Evolutionary conservation across 2,888 invertebrate genomes (phyloP).

Genomic region (Eristalis intricaria): DNA sequence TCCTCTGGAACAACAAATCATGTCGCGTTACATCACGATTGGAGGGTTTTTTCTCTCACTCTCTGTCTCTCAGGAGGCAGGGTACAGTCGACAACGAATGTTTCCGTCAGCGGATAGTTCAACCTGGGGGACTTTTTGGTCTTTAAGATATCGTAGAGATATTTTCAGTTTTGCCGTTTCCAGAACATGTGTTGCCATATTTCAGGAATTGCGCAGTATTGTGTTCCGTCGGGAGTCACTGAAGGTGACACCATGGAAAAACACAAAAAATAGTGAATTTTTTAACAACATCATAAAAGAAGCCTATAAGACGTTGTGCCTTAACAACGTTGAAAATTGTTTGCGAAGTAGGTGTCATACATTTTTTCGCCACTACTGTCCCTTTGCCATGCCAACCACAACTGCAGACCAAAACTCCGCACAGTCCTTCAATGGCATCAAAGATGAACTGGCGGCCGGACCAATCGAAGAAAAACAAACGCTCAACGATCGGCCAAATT

Average conservation of each 20-base stretch:
- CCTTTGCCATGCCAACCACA: too few species aligned
- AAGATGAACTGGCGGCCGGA: neutral
- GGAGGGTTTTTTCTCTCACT: neutral
- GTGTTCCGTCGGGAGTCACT: too few species aligned
- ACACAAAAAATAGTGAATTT: too few species aligned
- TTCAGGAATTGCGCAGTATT: too few species aligned
- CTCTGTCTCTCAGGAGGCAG: neutral
- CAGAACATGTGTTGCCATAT: too few species aligned
- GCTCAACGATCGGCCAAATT: constrained; percentile 76
- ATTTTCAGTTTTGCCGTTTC: too few species aligned
- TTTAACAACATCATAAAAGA: too few species aligned
- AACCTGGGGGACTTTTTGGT: too few species aligned
- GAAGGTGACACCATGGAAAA: too few species aligned
- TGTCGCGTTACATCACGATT: constrained; percentile 78
- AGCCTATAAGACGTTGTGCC: too few species aligned
- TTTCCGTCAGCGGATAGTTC: neutral
- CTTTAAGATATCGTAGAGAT: too few species aligned
- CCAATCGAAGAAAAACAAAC: constrained; percentile 50
- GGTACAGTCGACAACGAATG: constrained; percentile 10
- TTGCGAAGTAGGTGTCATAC: neutral
- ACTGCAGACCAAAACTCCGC: neutral
- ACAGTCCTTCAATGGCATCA: neutral
- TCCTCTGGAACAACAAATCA: constrained; percentile 80
- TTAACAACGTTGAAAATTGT: too few species aligned
- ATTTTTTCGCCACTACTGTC: constrained; percentile 21